These are phyloP conservation scores for Edolisoma coerulescens DNA, from an alignment of 2,113 vertebrate genomes.

Conservation along the genomic window DNA sequence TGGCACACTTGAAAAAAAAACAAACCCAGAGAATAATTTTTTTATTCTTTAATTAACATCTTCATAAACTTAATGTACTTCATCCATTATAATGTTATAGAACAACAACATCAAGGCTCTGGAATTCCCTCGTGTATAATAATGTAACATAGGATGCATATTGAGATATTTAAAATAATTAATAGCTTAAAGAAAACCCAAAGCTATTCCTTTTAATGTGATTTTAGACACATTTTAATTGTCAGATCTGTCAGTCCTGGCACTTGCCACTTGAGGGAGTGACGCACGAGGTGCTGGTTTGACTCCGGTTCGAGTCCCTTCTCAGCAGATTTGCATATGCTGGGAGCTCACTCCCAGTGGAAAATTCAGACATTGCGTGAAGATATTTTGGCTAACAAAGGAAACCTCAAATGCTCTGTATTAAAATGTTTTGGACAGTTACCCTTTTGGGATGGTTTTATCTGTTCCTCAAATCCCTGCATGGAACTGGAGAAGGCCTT, in stretches of 20 bases:
- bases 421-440: background rate
- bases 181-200: background rate
- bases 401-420: background rate
- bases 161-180: background rate
- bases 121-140: background rate
- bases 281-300: background rate
- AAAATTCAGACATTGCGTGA: background rate
- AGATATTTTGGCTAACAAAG: background rate
- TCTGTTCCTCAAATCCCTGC: background rate
- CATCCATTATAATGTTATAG: background rate
- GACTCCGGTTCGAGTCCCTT: background rate
- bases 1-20: background rate
- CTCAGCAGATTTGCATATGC: background rate
- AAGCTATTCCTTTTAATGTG: background rate
- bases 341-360: background rate
- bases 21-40: background rate
- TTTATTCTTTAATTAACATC: background rate
- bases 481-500: background rate
- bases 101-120: background rate
- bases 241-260: background rate
- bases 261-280: background rate
- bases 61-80: background rate
- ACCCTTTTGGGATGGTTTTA: background rate
- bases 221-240: background rate
- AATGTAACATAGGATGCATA: background rate